phyloP scores from a whole-genome alignment of 2,113 vertebrate genomes.

The Tupaia chinensis region DNA sequence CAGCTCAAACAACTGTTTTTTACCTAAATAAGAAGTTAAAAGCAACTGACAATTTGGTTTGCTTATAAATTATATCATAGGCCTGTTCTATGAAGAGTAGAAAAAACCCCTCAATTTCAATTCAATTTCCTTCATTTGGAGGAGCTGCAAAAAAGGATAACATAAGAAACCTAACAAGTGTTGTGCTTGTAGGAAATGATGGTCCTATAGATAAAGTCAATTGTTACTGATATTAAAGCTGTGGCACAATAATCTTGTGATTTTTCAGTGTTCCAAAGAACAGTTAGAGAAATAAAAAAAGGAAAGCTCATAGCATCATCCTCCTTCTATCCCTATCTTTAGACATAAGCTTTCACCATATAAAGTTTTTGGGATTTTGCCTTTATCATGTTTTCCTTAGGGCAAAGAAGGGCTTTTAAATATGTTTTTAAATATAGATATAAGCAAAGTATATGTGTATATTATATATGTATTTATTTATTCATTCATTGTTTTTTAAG shows the following conservation, averaged over 20 bases:
- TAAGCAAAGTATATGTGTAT: not conserved
- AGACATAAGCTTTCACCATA: not conserved
- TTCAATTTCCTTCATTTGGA: not conserved
- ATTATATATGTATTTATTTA: not conserved
- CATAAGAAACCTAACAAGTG: not conserved
- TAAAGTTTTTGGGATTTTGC: not conserved
- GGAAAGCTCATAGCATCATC: not conserved
- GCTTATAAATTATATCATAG: conserved; percentile 39
- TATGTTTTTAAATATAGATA: not conserved
- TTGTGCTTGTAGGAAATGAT: conserved; percentile 6
- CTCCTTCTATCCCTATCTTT: not conserved
- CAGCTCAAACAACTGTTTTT: not conserved
- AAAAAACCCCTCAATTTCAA: not conserved
- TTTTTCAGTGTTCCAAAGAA: not conserved
- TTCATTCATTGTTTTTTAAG: not conserved
- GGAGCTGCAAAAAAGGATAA: not conserved
- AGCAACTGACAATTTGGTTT: conserved; percentile 5
- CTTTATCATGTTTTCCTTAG: not conserved
- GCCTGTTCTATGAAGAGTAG: not conserved
- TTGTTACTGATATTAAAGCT: not conserved
- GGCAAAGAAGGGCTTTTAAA: not conserved
- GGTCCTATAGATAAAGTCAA: not conserved
- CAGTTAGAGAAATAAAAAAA: not conserved
- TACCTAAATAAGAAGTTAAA: conserved; percentile 35
- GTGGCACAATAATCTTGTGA: not conserved